phyloP scores from a whole-genome alignment of 1,140 invertebrate species.

The Cydia strobilella region DNA sequence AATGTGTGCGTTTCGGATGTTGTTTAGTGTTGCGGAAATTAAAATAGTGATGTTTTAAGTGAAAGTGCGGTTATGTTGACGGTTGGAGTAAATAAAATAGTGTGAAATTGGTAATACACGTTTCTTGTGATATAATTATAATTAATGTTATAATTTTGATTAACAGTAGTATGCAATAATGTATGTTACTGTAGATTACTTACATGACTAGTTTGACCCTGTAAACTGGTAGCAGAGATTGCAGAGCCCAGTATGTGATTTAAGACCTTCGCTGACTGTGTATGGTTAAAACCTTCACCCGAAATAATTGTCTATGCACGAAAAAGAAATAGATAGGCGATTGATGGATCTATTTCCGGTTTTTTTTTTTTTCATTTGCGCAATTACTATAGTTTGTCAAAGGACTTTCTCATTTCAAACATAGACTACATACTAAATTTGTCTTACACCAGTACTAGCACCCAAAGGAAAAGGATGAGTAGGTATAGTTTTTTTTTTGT shows the following conservation, averaged over 20 bases:
- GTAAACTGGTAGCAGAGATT: slow-evolving; percentile 35
- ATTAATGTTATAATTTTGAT: neutral
- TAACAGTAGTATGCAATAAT: slow-evolving; percentile 1
- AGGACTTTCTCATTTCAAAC: too few species aligned
- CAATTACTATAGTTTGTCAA: too few species aligned
- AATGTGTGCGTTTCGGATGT: slow-evolving; percentile 39
- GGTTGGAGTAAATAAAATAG: slow-evolving; percentile 41
- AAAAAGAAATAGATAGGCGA: slow-evolving; percentile 23
- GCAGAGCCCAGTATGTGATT: slow-evolving; percentile 41
- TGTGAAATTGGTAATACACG: slow-evolving; percentile 30
- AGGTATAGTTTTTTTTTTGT: too few species aligned
- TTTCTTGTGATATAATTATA: neutral
- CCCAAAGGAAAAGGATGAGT: too few species aligned
- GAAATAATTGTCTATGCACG: slow-evolving; percentile 26
- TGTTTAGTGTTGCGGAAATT: neutral
- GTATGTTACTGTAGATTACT: slow-evolving; percentile 6
- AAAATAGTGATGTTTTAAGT: slow-evolving; percentile 40
- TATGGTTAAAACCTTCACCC: slow-evolving; percentile 34
- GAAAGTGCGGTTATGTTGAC: slow-evolving; percentile 70
- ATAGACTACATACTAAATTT: too few species aligned
- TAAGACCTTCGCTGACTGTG: slow-evolving; percentile 42
- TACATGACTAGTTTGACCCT: slow-evolving; percentile 27
- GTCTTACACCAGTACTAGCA: too few species aligned
- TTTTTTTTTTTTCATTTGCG: slow-evolving; percentile 11
- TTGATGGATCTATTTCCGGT: slow-evolving; percentile 25